These are phyloP conservation scores for Anguilla obscura DNA, from an alignment of 2,797 vertebrate genomes.

Conservation along the genomic window DNA sequence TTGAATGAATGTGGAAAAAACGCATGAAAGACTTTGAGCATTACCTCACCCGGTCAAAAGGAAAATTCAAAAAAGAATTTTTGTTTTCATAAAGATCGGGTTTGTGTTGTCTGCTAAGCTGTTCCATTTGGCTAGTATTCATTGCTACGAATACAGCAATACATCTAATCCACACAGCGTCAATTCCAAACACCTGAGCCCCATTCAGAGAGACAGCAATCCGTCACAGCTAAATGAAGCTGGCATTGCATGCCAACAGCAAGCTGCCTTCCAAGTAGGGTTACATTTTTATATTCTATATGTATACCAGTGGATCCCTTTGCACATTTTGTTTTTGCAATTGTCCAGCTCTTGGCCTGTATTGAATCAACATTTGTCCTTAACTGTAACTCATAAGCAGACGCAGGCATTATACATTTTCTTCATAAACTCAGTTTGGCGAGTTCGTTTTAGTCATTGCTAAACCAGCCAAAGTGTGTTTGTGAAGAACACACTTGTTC, in stretches of 20 bases:
- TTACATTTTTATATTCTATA: not conserved
- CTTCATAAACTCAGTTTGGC: not conserved
- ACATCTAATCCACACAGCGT: constrained; percentile 6
- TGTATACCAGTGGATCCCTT: constrained; percentile 5
- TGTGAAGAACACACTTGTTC: too few species aligned
- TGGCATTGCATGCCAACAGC: constrained; percentile 3
- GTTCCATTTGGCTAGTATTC: constrained; percentile 19
- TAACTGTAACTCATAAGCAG: not conserved
- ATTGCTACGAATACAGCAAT: not conserved
- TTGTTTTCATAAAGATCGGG: constrained; percentile 12
- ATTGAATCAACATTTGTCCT: not conserved
- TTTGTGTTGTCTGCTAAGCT: constrained; percentile 28
- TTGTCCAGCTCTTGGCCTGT: not conserved
- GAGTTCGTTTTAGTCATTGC: not conserved
- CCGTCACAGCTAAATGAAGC: not conserved
- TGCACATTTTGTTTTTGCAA: not conserved
- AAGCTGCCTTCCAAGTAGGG: not conserved
- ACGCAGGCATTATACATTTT: not conserved
- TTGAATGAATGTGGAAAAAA: constrained; percentile 25
- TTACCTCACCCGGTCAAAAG: constrained; percentile 14
- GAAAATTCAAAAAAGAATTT: constrained; percentile 10
- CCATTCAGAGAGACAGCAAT: constrained; percentile 3
- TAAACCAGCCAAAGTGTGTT: not conserved
- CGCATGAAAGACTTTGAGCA: constrained; percentile 4
- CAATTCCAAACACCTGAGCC: constrained; percentile 3